Base-by-base conservation (phyloP, 2,888 invertebrate genomes). In the Euproctis similis region DNA sequence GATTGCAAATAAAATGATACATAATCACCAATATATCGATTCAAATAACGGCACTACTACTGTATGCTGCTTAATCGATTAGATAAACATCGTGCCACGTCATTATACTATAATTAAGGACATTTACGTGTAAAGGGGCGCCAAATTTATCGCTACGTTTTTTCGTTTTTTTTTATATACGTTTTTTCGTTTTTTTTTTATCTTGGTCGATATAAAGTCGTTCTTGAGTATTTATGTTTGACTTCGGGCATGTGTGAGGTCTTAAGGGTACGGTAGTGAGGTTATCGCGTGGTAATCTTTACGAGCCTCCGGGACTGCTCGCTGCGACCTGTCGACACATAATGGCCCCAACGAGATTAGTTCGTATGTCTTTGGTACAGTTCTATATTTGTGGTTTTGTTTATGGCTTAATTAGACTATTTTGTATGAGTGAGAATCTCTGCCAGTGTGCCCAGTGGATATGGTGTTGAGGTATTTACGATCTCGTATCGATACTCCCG, bases 381-480 rank as follows among this genome's bases (percentile, higher is more conserved):
- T 43, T n/a, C 56, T 70, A 68, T 82, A 78, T 81, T 75, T 78
- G 78, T 76, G 73, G 82, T 63, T 76, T 80, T 75, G 78, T 82
- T 82, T 82, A 84, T 84, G 70, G 81, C 81, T 84, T 84, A 82
- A 84, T 84, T 84, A 82, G 81, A 63, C 77, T 80, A 78, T 82
- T 81, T 78, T 80, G 81, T 80, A 71, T 74, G 68, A 77, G 67
- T 74, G 68, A 71, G 66, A 69, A 68, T 70, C 57, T 64, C n/a
- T 63, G 66, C 66, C 72, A 70, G 64, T 69, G 61, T 65, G 71
- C 72, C 75, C 71, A 70, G 54, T 59, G 63, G 82, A 81, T 81
- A 81, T 78, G 70, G 78, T 80, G 82, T 78, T 59, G 77, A 60
- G 74, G 77, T 76, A 81, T 84, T 82, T 81, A 84, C 78, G 76